Base-by-base conservation (phyloP, 2,797 vertebrate species). In the Leptatherina wallacei region DNA sequence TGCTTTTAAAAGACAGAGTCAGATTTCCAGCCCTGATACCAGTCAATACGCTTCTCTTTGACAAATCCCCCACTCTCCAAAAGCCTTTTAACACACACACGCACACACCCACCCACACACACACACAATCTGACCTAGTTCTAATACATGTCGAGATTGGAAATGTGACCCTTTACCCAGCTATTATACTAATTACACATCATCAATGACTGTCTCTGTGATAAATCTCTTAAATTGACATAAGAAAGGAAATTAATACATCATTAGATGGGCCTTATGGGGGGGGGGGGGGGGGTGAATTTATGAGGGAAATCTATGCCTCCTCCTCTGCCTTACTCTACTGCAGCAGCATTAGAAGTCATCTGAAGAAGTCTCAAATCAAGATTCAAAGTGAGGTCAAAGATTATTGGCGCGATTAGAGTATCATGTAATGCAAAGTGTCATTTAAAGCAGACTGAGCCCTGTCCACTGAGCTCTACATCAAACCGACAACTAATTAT, bases 101-200 rank as follows among this genome's bases (percentile, higher is more conserved):
- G 30, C 30, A 2, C 30, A 32, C 30, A 32, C 30, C 3, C 30
- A 32, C 30, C 1, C 30, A 66, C 67, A 44, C 62, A n/a, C 67
- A 38, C 71, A 44, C 63, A 38, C 59, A 52, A 40, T 79, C 35
- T 87, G 89, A 93, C 91, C 92, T 85, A 92, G 74, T 90, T 93
- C 62, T 82, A 79, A 63, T 81, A 56, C 42, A 49, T 69, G 59
- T 42, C 22, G 63, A 74, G 84, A 87, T 74, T 65, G 75, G 81
- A 80, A 78, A 84, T 72, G 58, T 82, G 89, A 92, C 86, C 90
- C 89, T 88, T 91, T 82, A 84, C 84, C 82, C 75, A 88, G 74
- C 90, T 92, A 92, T 91, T 89, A 87, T 71, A 88, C 81, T 90
- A 93, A 93, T 93, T 91, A 90, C 91, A 89, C 61, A 76, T 90